Base-by-base conservation (phyloP, 1,140 invertebrate genomes). In the Bicyclus anynana region DNA sequence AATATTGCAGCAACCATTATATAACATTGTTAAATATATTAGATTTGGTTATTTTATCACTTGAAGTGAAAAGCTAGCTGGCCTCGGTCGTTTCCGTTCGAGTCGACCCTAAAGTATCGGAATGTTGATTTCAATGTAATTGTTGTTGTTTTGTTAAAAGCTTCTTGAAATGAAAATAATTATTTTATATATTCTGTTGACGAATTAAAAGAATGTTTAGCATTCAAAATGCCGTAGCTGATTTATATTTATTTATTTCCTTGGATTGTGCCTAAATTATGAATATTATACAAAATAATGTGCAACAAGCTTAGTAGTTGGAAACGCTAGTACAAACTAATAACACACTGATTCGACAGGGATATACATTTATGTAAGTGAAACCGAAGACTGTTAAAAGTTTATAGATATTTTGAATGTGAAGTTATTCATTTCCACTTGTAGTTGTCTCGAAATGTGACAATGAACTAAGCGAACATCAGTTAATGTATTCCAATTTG, bases 371-470 rank as follows among this genome's bases (percentile, higher is more conserved):
- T 74, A 74, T 81, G 70, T 87, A 84, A 87, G 84, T 77, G 78
- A 84, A 85, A 80, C 69, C 68, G 76, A 87, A 87, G 84, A 87
- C 84, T 87, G 84, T 78, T 77, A 74, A 80, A 87, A 77, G 70
- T 79, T 81, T 82, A 75, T 85, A 84, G 75, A 79, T 83, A 82
- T 84, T 78, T 84, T 81, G 60, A 74, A 74, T 66, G 47, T 53
- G 65, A 72, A 70, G 50, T 66, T 70, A 75, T 68, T 65, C 70
- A 65, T 64, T 67, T 62, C 68, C 59, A 71, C 71, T 71, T 27
- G 49, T 62, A 62, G 59, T 71, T 61, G 65, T 74, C 63, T 73
- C 67, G 67, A 69, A 59, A 66, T 49, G 59, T 46, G 57, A 66
- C 63, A 67, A 68, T 61, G 65, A 69, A 69, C 49, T 61, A 63